Evolutionary conservation across 2,888 invertebrate species (phyloP), one percentile per base, ranked within the genome.

Genomic region (Elaeidobius kamerunicus): DNA sequence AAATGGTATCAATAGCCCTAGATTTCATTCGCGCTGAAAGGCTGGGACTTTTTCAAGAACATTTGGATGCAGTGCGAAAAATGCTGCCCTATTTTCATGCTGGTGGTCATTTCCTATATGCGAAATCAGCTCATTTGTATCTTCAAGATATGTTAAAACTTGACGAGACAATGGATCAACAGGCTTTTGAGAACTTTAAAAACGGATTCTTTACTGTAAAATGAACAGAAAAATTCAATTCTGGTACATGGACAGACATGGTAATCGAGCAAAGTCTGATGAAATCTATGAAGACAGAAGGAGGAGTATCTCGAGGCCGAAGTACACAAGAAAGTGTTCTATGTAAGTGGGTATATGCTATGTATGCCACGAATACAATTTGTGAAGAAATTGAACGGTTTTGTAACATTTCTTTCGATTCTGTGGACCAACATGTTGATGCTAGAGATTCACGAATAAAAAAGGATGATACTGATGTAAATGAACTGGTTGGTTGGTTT

Each of bases 251-350:
- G 23, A 23, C 69, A 28, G 72, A 70, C 47, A 69, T 69, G 69
- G 54, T 66, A 1, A 71, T 72, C 52, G 65, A 66, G 52, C 65
- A 65, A 47, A 60, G 57, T 9, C 45, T 65, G 43, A 64, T 66
- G 64, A 66, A 59, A 46, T 46, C 56, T 7, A 62, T 66, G 57
- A 67, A 60, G 60, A 54, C 57, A 38, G 52, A 53, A 28, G 65
- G 65, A 38, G 64, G 64, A 41, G 49, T 71, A 60, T 42, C 69
- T 66, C 69, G 66, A 63, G 69, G 70, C 6, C 60, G 69, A 66
- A 68, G 70, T 66, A 69, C 67, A 16, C 28, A 58, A 58, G 66
- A 70, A 6, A 68, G 67, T 56, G 69, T 68, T n/a, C 60, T 70
- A 53, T 63, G 68, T 57, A 70, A 68, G 66, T 69, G 68, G 68